Conservation (phyloP, 2,888 invertebrate species). For the Lissocephala sabroskyi region DNA sequence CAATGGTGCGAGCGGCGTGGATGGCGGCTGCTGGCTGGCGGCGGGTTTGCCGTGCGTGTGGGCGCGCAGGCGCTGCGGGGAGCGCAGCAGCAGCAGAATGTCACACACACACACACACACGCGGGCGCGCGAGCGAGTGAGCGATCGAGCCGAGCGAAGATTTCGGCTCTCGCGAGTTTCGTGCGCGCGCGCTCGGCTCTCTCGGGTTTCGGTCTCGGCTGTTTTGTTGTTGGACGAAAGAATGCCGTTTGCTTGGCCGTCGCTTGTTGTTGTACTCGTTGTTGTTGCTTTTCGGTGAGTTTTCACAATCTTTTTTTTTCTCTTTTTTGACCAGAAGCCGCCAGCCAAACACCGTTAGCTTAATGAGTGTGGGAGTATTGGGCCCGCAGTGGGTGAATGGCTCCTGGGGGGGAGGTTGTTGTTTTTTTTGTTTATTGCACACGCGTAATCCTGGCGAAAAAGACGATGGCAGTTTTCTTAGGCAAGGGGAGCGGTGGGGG, state of each 20-base stretch:
- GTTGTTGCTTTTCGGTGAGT: constrained; percentile 12
- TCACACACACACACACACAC: constrained; percentile 10
- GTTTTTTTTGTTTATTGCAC: background rate
- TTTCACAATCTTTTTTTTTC: constrained; percentile 3
- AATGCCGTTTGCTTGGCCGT: constrained; percentile 67
- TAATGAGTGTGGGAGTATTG: too few species aligned
- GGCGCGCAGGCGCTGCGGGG: constrained; percentile 8
- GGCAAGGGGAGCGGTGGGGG: too few species aligned
- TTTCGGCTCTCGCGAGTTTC: background rate
- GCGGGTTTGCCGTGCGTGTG: constrained; percentile 7
- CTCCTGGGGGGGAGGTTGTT: too few species aligned
- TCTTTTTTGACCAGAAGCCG: background rate
- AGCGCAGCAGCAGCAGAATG: constrained; percentile 15
- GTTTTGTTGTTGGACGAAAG: constrained; percentile 70
- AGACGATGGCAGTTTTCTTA: background rate
- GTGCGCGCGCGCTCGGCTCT: too few species aligned
- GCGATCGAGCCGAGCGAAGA: constrained; percentile 11
- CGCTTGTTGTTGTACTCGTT: constrained; percentile 54
- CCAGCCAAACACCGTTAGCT: background rate
- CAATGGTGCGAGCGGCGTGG: constrained; percentile 24
- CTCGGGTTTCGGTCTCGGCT: constrained; percentile 32
- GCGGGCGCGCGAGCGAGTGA: constrained; percentile 4
- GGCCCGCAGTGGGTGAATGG: too few species aligned
- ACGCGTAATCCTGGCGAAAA: background rate
- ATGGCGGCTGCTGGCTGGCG: too few species aligned